phyloP scores from a whole-genome alignment of 2,797 vertebrate genomes.

The Trachops cirrhosus region DNA sequence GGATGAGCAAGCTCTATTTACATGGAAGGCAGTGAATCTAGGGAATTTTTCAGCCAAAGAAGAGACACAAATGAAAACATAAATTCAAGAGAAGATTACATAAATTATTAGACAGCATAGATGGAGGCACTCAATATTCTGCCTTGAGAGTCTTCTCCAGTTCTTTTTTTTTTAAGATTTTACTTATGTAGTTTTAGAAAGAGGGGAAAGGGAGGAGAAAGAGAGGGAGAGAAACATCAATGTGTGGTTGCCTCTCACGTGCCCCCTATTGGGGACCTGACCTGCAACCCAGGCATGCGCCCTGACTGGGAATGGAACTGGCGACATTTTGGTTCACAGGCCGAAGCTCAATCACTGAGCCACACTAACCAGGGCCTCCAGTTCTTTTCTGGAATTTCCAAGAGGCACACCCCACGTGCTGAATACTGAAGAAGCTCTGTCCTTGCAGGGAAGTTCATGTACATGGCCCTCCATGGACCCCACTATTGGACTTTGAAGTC shows the following conservation, averaged over 20 bases:
- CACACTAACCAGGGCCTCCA: not conserved
- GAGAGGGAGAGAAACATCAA: too few relatives aligned
- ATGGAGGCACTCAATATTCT: not conserved
- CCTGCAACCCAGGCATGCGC: too few relatives aligned
- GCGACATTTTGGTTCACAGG: too few relatives aligned
- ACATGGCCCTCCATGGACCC: fast-evolving
- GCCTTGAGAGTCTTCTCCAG: not conserved
- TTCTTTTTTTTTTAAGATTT: not conserved
- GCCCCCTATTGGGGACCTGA: too few relatives aligned
- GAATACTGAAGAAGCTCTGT: not conserved
- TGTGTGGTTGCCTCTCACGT: too few relatives aligned
- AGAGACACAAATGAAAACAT: not conserved
- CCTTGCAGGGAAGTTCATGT: not conserved
- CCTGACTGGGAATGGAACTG: too few relatives aligned
- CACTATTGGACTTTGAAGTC: not conserved
- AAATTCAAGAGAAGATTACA: not conserved
- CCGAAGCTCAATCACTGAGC: too few relatives aligned
- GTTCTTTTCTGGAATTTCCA: not conserved
- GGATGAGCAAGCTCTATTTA: not conserved
- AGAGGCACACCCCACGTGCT: not conserved
- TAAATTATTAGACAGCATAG: not conserved
- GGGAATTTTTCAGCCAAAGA: not conserved
- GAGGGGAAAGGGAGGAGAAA: too few relatives aligned
- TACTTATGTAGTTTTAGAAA: too few relatives aligned
- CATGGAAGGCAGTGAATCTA: not conserved